Base-by-base conservation (phyloP, 1,140 invertebrate species). In the Matsumurasca onukii region DNA sequence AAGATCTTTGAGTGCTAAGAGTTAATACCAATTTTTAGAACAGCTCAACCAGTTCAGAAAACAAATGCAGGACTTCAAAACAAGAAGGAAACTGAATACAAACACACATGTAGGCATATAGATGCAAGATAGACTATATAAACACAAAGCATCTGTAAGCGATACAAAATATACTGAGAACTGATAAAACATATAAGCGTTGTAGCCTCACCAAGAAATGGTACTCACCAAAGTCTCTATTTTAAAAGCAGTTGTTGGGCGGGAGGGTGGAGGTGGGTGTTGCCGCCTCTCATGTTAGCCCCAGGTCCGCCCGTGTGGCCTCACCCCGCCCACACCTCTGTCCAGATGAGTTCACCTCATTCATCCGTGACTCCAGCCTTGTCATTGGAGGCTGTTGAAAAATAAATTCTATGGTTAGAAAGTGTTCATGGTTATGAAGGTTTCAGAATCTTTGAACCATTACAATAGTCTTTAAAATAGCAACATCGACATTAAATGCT, bases 361-460 rank as follows among this genome's bases (percentile, higher is more conserved):
- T 55, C n/a, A 65, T 69, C 27, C 69, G 64, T 22, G 30, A 52
- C 9, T 61, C 34, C 29, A 68, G 39, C n/a, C 31, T 62, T 12
- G 48, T 65, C 17, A 48, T 49, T 3, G 68, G 61, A 34, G 64
- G 68, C 27, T 57, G 17, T 49, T n/a, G 31, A 57, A 29, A 67
- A 67, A 39, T 39, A 39, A 39, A n/a, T 17, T 39, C 5, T 9
- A 17, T 39, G 5, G 17, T 5, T 39, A 39, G 34, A 39, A 39
- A 5, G 17, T n/a, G 34, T 39, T 39, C 34, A 39, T 5, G 34
- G 34, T 39, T 9, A 39, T 9, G 17, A 9, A 39, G 17, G 17
- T 9, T 39, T n/a, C n/a, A n/a, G 34, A 9, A 9, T 39, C 17
- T 39, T 39, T 39, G 17, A 39, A 39, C 34, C 34, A 9, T 17